phyloP scores from a whole-genome alignment of 2,888 invertebrate genomes.

The Sphaerophoria taeniata region DNA sequence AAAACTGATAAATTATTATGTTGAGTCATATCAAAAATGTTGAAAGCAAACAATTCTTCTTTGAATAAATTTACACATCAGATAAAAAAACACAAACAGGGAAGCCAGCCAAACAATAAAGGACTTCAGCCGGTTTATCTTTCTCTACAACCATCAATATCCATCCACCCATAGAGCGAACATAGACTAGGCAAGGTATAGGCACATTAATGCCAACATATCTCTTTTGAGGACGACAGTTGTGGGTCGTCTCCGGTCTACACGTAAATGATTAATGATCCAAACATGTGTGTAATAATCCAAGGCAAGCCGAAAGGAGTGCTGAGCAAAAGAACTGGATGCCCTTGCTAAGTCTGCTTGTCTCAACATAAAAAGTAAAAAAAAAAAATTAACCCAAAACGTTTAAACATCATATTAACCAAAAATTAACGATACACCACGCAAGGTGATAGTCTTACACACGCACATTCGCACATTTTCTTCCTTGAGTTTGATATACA shows the following conservation, averaged over 20 bases:
- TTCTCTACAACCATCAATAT: constrained; percentile 20
- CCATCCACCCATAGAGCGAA: not conserved
- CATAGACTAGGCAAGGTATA: not conserved
- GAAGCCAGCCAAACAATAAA: not conserved
- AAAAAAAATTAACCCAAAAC: constrained; percentile 38
- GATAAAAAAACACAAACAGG: not conserved
- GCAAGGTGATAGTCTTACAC: constrained; percentile 57
- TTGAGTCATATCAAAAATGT: not conserved
- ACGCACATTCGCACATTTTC: constrained; percentile 33
- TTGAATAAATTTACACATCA: constrained; percentile 6
- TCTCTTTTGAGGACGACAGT: constrained; percentile 57
- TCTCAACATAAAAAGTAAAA: not conserved
- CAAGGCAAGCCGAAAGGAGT: constrained; percentile 37
- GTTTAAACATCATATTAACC: constrained; percentile 72
- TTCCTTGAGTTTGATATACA: not conserved
- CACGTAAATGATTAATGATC: constrained; percentile 81
- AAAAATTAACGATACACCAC: constrained; percentile 73
- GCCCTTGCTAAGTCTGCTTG: constrained; percentile 7
- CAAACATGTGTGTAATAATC: constrained; percentile 79
- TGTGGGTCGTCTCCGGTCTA: constrained; percentile 80
- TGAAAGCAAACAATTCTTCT: constrained; percentile 10
- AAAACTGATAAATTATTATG: not conserved
- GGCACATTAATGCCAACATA: not conserved
- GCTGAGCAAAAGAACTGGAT: constrained; percentile 4
- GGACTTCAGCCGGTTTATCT: not conserved